These are phyloP conservation scores for Heliconius cydno DNA, from an alignment of 2,888 invertebrate genomes.

Conservation along the genomic window DNA sequence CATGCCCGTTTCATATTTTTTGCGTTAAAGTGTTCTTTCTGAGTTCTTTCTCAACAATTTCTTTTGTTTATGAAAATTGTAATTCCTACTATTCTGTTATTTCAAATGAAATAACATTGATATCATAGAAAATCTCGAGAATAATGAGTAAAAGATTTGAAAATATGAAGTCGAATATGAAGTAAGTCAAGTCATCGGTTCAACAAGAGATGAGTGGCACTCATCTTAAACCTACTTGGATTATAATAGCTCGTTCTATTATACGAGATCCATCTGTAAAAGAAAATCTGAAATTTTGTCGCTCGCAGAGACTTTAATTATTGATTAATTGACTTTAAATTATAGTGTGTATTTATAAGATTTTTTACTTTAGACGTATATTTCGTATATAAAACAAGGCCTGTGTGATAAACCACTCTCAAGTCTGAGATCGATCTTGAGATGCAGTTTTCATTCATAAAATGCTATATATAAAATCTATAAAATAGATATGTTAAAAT, in stretches of 20 bases:
- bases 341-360: not conserved
- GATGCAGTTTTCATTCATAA: no score
- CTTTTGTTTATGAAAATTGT: no score
- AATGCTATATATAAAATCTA: no score
- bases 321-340: not conserved
- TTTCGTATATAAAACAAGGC: no score
- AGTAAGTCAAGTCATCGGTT: not conserved
- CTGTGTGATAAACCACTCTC: no score
- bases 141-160: not conserved
- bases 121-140: not conserved
- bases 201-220: not conserved
- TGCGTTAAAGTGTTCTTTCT: no score
- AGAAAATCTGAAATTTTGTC: not conserved
- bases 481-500: no score
- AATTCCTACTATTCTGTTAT: no score
- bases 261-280: not conserved
- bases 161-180: not conserved
- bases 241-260: not conserved
- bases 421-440: no score
- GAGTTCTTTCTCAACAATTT: no score
- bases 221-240: slow-evolving; percentile 6
- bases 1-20: no score
- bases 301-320: not conserved
- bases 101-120: no score
- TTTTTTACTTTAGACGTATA: not conserved